Evolutionary conservation across 1,140 invertebrate species (phyloP).

Genomic region (Lepidurus apus): DNA sequence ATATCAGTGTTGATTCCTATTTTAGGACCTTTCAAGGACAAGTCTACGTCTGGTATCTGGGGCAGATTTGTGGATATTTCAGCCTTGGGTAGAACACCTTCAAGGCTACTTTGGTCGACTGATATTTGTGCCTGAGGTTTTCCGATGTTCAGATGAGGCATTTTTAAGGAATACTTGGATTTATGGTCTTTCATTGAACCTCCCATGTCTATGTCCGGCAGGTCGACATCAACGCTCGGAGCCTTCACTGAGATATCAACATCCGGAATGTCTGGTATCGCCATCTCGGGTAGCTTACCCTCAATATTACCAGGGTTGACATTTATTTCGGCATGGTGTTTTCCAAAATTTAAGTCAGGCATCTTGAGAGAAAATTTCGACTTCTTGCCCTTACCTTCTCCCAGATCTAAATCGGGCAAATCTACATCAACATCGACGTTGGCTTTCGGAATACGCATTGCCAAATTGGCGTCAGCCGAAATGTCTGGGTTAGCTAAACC

Average conservation of each 20-base stretch:
- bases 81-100: neutral
- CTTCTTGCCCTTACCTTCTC: conserved; percentile 2
- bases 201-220: neutral
- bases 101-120: neutral
- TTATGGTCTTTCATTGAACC: conserved; percentile 18
- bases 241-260: neutral
- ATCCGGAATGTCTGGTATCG: neutral
- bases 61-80: neutral
- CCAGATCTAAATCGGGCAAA: neutral
- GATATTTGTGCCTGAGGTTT: neutral
- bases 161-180: conserved; percentile 19
- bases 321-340: conserved; percentile 22
- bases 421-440: neutral
- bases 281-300: neutral
- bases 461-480: neutral
- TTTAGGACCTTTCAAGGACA: neutral
- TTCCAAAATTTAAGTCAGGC: conserved; percentile 28
- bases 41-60: neutral
- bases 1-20: neutral
- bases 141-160: conserved; percentile 15
- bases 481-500: neutral
- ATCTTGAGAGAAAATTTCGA: neutral
- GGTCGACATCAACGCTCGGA: neutral
- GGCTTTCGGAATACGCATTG: neutral
- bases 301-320: neutral